phyloP scores from a whole-genome alignment of 2,888 invertebrate species.

The Pterobdella sp. region DNA sequence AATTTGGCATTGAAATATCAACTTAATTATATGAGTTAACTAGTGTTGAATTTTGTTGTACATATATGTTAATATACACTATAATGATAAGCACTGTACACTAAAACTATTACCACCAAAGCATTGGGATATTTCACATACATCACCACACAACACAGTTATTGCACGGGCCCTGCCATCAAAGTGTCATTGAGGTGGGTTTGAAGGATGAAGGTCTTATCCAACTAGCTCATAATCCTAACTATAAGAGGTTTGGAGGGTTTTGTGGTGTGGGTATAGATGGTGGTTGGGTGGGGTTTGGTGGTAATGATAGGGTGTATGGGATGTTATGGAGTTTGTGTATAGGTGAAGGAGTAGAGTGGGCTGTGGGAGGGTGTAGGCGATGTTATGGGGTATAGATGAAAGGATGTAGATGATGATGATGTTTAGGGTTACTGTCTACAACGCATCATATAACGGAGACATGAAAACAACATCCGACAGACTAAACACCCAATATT shows the following conservation, averaged over 20 bases:
- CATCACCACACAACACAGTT: background rate
- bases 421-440: background rate
- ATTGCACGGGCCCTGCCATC: background rate
- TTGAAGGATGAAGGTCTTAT: background rate
- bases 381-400: background rate
- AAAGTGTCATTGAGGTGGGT: background rate
- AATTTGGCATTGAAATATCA: background rate
- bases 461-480: background rate
- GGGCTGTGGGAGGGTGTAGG: background rate
- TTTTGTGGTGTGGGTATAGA: background rate
- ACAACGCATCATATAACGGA: background rate
- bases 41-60: too few relatives aligned
- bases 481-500: background rate
- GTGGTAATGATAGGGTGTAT: background rate
- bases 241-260: background rate
- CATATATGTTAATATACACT: too few relatives aligned
- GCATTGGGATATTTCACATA: background rate
- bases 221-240: background rate
- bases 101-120: too few relatives aligned
- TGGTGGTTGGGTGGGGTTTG: background rate
- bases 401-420: background rate
- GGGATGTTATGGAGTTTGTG: background rate
- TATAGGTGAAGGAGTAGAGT: background rate
- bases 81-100: too few relatives aligned
- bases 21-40: background rate